Evolutionary conservation across 1,140 invertebrate species (phyloP), one percentile per base, ranked within the genome.

Genomic region (Vollenhovia emeryi): DNA sequence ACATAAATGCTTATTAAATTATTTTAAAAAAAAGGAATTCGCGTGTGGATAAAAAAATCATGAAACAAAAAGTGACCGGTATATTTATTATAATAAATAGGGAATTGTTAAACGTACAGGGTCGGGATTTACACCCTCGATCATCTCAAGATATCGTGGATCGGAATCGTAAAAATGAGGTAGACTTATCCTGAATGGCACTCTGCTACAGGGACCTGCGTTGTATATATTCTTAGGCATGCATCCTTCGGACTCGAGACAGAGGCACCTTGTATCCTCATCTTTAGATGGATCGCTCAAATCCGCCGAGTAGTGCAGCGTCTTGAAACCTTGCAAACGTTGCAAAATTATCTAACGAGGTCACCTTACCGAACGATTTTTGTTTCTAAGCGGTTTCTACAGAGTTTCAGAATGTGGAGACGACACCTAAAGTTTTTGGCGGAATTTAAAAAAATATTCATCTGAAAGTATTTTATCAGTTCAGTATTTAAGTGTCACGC

Each of bases 291-390:
- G 78, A 59, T 82, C 40, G 3, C 78, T 66, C 3, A 82, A 1
- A 6, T 82, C 36, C 27, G 50, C 11, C 0, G 78, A 45, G 8
- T 73, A 82, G 0, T 82, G 78, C 9, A 82, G 4, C 11, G 78
- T 82, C 13, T 73, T 82, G 50, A 82, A 82, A 73, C 78, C 78
- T 82, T n/a, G n/a, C n/a, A n/a, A n/a, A 8, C 0, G 6, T 55
- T 64, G 2, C 33, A 78, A 64, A 78, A 78, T 62, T 64, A 24
- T 15, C 2, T 73, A 55, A 74, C 0, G 2, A 48, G n/a, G 48
- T 48, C 4, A n/a, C n/a, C 11, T 40, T 43, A 40, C 33, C 2
- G 18, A 75, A 6, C 9, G 1, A 71, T 71, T 50, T 50, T 11
- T 43, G 43, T 15, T 59, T 59, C 3, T 30, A 30, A 75, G 18